Evolutionary conservation across 2,113 vertebrate species (phyloP).

Genomic region (Beaufortia kweichowensis): DNA sequence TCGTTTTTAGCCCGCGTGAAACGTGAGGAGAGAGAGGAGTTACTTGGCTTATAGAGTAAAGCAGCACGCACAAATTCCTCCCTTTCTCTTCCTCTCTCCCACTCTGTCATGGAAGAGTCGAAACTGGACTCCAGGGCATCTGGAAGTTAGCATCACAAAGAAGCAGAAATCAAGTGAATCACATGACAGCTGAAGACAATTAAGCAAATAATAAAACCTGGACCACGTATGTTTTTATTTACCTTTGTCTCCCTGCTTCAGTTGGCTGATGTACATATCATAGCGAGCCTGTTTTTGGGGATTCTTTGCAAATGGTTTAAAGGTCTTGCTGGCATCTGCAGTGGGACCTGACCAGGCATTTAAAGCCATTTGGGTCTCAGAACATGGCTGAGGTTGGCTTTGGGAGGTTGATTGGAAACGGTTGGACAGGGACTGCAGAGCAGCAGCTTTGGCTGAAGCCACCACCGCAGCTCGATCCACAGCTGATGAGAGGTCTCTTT

Average conservation of each 20-base stretch:
- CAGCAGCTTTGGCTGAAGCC: conserved; percentile 55
- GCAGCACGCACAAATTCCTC: conserved; percentile 89
- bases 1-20: conserved; percentile 82
- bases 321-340: conserved; percentile 57
- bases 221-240: neutral
- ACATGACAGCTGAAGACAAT: neutral
- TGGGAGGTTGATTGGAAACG: conserved; percentile 54
- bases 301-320: conserved; percentile 87
- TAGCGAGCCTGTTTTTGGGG: conserved; percentile 91
- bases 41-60: conserved; percentile 79
- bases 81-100: conserved; percentile 85
- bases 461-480: conserved; percentile 55
- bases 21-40: conserved; percentile 78
- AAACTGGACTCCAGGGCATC: conserved; percentile 77
- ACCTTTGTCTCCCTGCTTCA: conserved; percentile 85
- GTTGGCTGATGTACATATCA: conserved; percentile 78
- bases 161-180: neutral
- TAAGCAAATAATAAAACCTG: neutral
- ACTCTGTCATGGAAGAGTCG: conserved; percentile 83
- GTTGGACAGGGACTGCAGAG: conserved; percentile 61
- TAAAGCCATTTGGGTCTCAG: conserved; percentile 38
- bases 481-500: conserved; percentile 33
- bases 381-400: neutral
- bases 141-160: conserved; percentile 42
- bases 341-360: conserved; percentile 60